Percentiles rank a stretch among this genome's conserved stretches.
Conservation (phyloP, 2,888 invertebrate genomes). For the Cotesia congregata region DNA sequence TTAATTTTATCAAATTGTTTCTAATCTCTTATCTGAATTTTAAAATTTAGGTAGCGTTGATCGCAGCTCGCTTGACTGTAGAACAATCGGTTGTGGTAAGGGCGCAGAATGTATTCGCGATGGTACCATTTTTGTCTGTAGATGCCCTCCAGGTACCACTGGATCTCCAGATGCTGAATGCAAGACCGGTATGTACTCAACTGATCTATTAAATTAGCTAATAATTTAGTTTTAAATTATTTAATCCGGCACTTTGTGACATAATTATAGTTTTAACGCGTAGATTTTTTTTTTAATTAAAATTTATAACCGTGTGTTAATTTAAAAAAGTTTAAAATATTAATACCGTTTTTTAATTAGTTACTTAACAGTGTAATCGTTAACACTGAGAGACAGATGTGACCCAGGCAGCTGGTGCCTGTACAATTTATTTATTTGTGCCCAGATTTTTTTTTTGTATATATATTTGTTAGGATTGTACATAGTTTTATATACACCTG, state of each 20-base stretch:
- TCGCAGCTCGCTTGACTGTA: slow-evolving; percentile 77
- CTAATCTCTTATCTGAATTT: neutral
- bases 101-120: slow-evolving; percentile 90
- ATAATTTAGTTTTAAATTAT: slow-evolving; percentile 13
- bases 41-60: slow-evolving; percentile 59
- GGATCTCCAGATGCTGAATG: slow-evolving; percentile 82
- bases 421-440: slow-evolving; percentile 6
- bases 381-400: slow-evolving; percentile 70
- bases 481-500: slow-evolving; percentile 38
- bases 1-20: no score
- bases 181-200: slow-evolving; percentile 74
- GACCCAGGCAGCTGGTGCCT: slow-evolving; percentile 51
- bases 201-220: slow-evolving; percentile 50
- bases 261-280: slow-evolving; percentile 4
- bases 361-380: slow-evolving; percentile 56
- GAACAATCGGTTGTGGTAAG: slow-evolving; percentile 86
- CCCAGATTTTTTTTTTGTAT: slow-evolving; percentile 27
- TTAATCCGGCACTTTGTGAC: slow-evolving; percentile 26
- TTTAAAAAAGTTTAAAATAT: slow-evolving; percentile 45
- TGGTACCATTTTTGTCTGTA: slow-evolving; percentile 86
- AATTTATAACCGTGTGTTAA: slow-evolving; percentile 43
- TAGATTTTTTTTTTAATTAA: slow-evolving; percentile 4
- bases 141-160: slow-evolving; percentile 82
- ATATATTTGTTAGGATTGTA: slow-evolving; percentile 36
- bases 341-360: slow-evolving; percentile 52